phyloP scores from a whole-genome alignment of 2,113 vertebrate species.

The Crotalus horridus region DNA sequence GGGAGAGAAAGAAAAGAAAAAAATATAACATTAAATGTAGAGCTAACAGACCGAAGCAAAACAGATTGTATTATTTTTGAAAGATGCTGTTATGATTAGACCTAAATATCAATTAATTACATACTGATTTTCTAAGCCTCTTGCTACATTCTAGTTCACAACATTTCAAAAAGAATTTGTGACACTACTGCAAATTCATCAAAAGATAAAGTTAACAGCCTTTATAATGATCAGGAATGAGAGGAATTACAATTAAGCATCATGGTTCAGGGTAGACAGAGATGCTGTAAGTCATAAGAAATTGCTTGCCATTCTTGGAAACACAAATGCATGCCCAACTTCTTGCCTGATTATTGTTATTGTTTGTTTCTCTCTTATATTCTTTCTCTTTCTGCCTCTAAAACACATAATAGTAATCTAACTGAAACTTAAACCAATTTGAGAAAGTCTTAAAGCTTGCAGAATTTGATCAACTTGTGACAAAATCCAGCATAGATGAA shows the following conservation, averaged over 20 bases:
- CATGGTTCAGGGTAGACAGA: neutral
- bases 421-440: neutral
- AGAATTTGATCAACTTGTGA: neutral
- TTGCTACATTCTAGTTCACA: neutral
- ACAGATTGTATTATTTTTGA: neutral
- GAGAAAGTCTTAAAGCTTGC: neutral
- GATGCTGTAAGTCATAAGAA: neutral
- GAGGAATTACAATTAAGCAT: neutral
- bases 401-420: neutral
- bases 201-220: neutral
- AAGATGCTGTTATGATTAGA: neutral
- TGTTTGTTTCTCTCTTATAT: neutral
- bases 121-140: neutral
- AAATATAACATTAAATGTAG: neutral
- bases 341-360: neutral
- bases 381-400: neutral
- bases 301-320: neutral
- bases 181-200: neutral
- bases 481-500: neutral
- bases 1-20: neutral
- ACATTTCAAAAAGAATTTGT: neutral
- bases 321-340: neutral
- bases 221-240: neutral
- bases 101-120: neutral
- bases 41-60: neutral